Evolutionary conservation across 2,113 vertebrate genomes (phyloP).

Genomic region (Rhodinocichla rosea): DNA sequence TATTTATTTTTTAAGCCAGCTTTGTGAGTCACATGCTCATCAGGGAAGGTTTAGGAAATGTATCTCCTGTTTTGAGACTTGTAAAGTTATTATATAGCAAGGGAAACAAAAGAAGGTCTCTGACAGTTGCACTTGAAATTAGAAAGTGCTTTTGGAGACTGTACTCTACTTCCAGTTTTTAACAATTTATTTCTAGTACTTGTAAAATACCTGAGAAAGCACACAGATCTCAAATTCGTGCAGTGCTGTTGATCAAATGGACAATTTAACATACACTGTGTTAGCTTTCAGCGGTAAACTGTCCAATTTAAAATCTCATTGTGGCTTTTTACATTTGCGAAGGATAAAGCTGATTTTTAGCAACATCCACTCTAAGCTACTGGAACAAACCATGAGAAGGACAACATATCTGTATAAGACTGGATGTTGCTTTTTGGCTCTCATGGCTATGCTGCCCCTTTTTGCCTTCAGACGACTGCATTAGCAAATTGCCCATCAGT

Average conservation of each 20-base stretch:
- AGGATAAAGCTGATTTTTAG: neutral
- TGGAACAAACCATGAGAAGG: neutral
- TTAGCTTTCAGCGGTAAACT: neutral
- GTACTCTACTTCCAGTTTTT: neutral
- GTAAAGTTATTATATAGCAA: neutral
- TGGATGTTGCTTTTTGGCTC: neutral
- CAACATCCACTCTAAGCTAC: neutral
- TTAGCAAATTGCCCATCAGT: conserved; percentile 52
- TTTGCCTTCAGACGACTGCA: neutral
- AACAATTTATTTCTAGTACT: neutral
- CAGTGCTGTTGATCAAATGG: neutral
- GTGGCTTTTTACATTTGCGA: neutral
- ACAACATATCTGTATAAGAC: neutral
- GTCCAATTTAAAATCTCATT: neutral
- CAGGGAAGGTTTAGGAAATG: neutral
- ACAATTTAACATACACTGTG: neutral
- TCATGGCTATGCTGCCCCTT: neutral
- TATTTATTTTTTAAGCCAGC: neutral
- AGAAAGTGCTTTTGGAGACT: neutral
- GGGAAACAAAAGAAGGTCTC: neutral
- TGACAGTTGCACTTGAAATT: neutral
- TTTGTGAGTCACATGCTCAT: neutral
- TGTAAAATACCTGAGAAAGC: neutral
- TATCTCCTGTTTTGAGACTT: neutral
- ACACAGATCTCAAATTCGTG: neutral